Conservation (phyloP, 2,797 vertebrate genomes). For the Scolopax rusticola region DNA sequence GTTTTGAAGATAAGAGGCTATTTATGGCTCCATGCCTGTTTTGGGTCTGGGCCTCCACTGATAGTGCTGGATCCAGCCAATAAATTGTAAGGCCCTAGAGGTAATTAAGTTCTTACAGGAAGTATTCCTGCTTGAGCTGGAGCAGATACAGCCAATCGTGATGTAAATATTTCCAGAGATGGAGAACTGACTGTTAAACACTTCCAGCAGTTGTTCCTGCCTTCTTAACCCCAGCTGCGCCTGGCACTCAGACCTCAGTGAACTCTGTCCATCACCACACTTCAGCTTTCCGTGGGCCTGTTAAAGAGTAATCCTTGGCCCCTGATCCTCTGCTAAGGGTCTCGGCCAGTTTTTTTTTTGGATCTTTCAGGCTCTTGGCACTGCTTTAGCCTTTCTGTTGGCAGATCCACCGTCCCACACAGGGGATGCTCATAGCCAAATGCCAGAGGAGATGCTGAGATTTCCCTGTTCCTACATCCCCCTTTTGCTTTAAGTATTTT, state of each 20-base stretch:
- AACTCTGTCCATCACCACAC: not conserved
- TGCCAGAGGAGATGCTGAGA: not conserved
- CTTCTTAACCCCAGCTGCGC: not conserved
- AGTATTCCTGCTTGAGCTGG: conserved; percentile 34
- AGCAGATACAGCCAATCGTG: conserved; percentile 10
- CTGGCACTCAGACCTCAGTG: not conserved
- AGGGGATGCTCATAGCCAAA: not conserved
- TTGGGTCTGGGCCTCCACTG: not conserved
- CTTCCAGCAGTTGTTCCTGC: not conserved
- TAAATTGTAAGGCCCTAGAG: not conserved
- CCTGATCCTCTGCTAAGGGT: not conserved
- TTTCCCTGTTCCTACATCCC: not conserved
- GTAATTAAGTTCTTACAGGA: conserved; percentile 46
- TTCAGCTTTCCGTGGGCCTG: not conserved
- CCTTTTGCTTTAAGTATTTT: not conserved
- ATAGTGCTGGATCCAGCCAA: not conserved
- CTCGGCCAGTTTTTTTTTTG: not conserved
- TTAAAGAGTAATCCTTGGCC: not conserved
- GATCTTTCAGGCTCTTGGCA: not conserved
- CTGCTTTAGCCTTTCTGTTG: not conserved
- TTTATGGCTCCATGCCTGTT: conserved; percentile 5
- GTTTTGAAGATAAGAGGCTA: conserved; percentile 14
- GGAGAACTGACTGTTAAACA: not conserved
- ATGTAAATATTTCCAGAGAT: conserved; percentile 38
- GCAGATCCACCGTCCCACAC: not conserved